Conservation (phyloP, 2,797 vertebrate genomes). For the Epinephelus awoara region DNA sequence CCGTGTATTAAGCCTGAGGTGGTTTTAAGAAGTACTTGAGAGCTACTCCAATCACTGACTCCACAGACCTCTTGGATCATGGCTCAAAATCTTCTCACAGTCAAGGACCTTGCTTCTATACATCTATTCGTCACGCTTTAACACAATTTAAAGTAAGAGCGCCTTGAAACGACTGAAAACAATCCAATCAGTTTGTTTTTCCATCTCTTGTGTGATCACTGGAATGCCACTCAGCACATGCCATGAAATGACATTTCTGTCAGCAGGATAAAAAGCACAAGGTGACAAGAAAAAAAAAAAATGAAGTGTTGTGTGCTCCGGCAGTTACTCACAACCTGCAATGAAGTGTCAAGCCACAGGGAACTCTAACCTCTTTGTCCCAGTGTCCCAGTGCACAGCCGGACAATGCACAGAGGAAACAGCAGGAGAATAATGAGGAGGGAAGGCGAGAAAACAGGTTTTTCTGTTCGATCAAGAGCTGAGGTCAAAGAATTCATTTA, state of each 20-base stretch:
- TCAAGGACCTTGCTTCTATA: background rate
- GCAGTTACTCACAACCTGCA: slow-evolving; percentile 40
- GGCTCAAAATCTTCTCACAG: slow-evolving; percentile 13
- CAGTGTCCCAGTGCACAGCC: slow-evolving; percentile 24
- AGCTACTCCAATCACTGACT: background rate
- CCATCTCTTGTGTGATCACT: background rate
- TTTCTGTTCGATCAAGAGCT: slow-evolving; percentile 48
- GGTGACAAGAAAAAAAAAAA: slow-evolving; percentile 5
- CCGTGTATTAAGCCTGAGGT: background rate
- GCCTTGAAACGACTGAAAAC: background rate
- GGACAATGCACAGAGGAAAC: slow-evolving; percentile 33
- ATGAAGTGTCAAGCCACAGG: slow-evolving; percentile 59
- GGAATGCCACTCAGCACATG: slow-evolving; percentile 25
- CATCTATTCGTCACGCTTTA: background rate
- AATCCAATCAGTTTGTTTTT: slow-evolving; percentile 9
- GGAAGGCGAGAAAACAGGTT: slow-evolving; percentile 20
- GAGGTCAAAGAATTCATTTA: slow-evolving; percentile 54
- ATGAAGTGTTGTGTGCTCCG: slow-evolving; percentile 20
- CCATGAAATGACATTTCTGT: slow-evolving; percentile 44
- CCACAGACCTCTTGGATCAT: background rate
- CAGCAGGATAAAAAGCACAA: slow-evolving; percentile 42
- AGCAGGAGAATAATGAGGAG: slow-evolving; percentile 38
- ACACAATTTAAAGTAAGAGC: slow-evolving; percentile 1
- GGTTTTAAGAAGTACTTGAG: slow-evolving; percentile 2
- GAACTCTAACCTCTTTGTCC: slow-evolving; percentile 44